Evolutionary conservation across 1,140 invertebrate genomes (phyloP).

Genomic region (Oppia nitens): DNA sequence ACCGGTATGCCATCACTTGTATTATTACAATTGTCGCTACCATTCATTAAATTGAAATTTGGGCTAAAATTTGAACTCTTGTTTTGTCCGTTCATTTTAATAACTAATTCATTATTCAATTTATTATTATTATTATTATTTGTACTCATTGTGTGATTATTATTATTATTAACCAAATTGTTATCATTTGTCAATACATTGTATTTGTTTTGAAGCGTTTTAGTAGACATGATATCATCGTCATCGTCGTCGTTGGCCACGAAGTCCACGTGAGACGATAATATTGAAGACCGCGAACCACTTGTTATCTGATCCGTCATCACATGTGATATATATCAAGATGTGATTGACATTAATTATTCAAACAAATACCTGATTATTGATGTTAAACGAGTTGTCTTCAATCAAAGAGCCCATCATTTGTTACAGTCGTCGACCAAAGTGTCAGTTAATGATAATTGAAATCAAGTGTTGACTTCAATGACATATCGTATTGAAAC

Average conservation of each 20-base stretch:
- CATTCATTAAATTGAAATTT: background rate
- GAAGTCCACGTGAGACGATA: conserved; percentile 16
- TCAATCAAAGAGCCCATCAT: background rate
- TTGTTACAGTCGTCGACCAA: too few relatives aligned
- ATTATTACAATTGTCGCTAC: background rate
- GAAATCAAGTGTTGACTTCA: background rate
- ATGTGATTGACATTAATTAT: background rate
- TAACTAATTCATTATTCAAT: conserved; percentile 5
- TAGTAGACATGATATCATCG: background rate
- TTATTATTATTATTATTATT: too few relatives aligned
- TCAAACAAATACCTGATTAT: background rate
- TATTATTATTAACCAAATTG: background rate
- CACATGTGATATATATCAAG: background rate
- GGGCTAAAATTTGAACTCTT: conserved; percentile 6
- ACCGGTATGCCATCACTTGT: conserved; percentile 15
- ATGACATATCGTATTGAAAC: background rate
- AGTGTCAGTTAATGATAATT: too few relatives aligned
- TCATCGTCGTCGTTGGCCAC: conserved; percentile 10
- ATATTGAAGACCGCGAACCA: conserved; percentile 13
- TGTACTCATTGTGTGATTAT: too few relatives aligned
- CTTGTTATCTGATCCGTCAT: conserved; percentile 15
- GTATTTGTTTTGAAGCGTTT: conserved; percentile 11
- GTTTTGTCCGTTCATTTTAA: conserved; percentile 3
- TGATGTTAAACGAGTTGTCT: background rate
- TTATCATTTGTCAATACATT: background rate